These are phyloP conservation scores for Lutjanus campechanus DNA, from an alignment of 2,797 vertebrate species.

Conservation along the genomic window DNA sequence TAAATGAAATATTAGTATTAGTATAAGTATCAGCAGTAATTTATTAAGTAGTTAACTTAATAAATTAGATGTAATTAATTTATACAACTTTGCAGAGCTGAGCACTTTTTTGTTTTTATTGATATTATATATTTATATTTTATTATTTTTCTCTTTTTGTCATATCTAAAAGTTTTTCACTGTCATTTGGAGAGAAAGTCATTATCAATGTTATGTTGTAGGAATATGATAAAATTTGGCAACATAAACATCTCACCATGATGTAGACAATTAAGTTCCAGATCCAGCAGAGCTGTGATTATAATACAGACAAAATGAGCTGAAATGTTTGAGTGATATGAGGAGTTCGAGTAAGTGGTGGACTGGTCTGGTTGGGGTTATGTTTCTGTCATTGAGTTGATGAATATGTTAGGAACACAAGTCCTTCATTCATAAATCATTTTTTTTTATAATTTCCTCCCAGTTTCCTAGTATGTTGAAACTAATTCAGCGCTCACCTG, in stretches of 20 bases:
- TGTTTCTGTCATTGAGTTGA: neutral
- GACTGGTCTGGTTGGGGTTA: neutral
- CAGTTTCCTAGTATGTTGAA: neutral
- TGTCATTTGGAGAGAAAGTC: neutral
- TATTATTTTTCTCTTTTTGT: too few relatives aligned
- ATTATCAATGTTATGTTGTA: neutral
- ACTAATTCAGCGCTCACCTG: too few relatives aligned
- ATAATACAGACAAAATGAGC: neutral
- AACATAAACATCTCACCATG: too few relatives aligned
- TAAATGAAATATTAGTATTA: too few relatives aligned
- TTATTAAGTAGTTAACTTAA: neutral
- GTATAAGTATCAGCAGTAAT: too few relatives aligned
- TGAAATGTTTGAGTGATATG: neutral
- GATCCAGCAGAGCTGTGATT: neutral
- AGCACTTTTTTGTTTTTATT: neutral
- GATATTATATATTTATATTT: neutral
- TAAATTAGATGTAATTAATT: neutral
- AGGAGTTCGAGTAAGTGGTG: neutral
- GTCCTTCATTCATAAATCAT: neutral
- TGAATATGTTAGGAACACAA: neutral
- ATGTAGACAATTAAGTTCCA: neutral
- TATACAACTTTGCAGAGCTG: neutral
- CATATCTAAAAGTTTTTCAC: neutral
- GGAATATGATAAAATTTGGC: neutral
- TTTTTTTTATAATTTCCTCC: neutral